Base-by-base conservation (phyloP, 2,888 invertebrate species). In the Blastobasis adustella region DNA sequence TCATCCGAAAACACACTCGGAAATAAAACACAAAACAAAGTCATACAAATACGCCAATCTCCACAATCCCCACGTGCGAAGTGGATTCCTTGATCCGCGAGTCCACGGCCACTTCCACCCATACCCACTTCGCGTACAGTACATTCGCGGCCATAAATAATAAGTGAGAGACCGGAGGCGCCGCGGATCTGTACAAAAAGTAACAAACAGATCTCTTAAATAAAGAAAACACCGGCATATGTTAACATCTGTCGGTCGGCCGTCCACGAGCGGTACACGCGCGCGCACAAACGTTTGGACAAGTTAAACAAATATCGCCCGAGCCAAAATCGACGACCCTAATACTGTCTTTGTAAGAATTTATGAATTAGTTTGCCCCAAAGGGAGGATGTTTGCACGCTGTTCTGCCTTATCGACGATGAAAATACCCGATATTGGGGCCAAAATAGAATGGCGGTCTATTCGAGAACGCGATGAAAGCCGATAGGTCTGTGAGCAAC, bases 151-250 rank as follows among this genome's bases (percentile, higher is more conserved):
- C 73, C 79, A 82, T 87, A 86, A 86, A 86, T 87, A 85, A 87
- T 86, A 85, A 82, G 82, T 76, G 76, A 82, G 84, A 75, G 82
- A 82, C 79, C 81, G 83, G 80, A 82, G 84, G 85, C 86, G 84
- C 82, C 84, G 76, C 71, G 81, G 77, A 79, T 81, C 79, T 79
- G 75, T 79, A 83, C 83, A 82, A 85, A 85, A 84, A 84, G 82
- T 82, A 85, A 86, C 85, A 84, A 84, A 85, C 85, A 83, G 76
- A 81, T 80, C 84, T 79, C 81, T 84, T 87, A 86, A 88, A 88
- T 86, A 86, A 87, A 87, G 86, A 86, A 87, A 86, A 84, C 86
- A 85, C 76, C 71, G 76, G 80, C 87, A 78, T 86, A 84, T 86
- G 87, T 83, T 86, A 79, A 79, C 87, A 88, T 82, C 86, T 88